Percentiles rank a stretch among this genome's conserved stretches.
phyloP scores from a whole-genome alignment of 2,113 vertebrate species.

The Meriones unguiculatus region DNA sequence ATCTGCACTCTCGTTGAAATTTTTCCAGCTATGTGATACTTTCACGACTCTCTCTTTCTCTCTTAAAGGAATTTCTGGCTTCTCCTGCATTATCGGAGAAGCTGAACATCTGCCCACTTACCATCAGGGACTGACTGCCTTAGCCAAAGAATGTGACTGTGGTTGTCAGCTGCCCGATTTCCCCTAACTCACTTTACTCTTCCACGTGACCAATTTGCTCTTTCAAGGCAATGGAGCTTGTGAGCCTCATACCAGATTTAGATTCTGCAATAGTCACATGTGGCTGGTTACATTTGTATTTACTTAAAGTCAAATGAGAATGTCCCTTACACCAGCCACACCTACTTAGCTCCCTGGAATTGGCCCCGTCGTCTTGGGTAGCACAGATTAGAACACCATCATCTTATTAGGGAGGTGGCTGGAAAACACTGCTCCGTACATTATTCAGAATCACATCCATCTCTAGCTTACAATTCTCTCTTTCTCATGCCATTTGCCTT shows the following conservation, averaged over 20 bases:
- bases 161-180: neutral
- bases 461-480: neutral
- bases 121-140: neutral
- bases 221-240: neutral
- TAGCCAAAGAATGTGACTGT: neutral
- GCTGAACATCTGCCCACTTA: neutral
- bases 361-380: neutral
- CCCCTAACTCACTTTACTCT: neutral
- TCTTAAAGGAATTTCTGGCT: neutral
- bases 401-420: neutral
- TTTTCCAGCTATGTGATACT: neutral
- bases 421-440: neutral
- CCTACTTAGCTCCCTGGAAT: neutral
- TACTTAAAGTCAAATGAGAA: neutral
- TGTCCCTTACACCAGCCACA: neutral
- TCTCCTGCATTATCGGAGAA: neutral
- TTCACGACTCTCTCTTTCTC: neutral
- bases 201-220: neutral
- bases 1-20: neutral
- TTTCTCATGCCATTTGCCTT: neutral
- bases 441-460: neutral
- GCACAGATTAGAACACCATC: neutral
- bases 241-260: neutral
- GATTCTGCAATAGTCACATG: neutral
- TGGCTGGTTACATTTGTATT: neutral